Base-by-base conservation (phyloP, 1,140 invertebrate species). In the Heliconius nattereri region DNA sequence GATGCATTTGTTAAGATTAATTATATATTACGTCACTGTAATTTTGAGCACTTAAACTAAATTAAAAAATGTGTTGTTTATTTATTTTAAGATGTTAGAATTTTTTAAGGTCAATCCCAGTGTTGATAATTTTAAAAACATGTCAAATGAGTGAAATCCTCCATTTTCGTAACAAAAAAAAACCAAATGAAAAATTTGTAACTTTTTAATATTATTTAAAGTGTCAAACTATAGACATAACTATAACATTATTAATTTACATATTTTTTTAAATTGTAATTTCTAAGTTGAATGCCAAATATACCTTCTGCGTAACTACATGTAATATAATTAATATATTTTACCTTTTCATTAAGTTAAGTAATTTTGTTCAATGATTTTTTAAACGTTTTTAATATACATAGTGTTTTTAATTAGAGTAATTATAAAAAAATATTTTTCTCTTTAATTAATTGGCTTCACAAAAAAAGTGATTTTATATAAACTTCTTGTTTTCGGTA, bases 1-100 rank as follows among this genome's bases (percentile, higher is more conserved):
- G 73, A 78, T 73, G 76, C 73, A 78, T 57, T 78, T 73, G 26
- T 73, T 73, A 26, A 2, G n/a, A 66, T 60, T 66, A 66, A 66
- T 66, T 29, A 66, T 66, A 26, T 66, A 29, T 13, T 57, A 29
- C 29, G 23, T 26, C 57, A 66, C 57, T 66, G 57, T 66, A 66
- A 66, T 66, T 66, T 26, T 11, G 57, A 26, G 57, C 57, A 29
- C 57, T 26, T 60, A 26, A 60, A 13, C 11, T 57, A 60, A 60
- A 60, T 20, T n/a, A n/a, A n/a, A 11, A 60, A 60, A 29, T 66
- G 26, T 2, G 13, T 66, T 26, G 60, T 66, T 66, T 26, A 66
- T 66, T 26, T 66, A 66, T 66, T 66, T 29, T 66, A 66, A 66
- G 13, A 66, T 66, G 23, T 66, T 66, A 23, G 3, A 26, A 13